These are phyloP conservation scores for Puffinus mauretanicus DNA, from an alignment of 2,113 vertebrate species.

Conservation along the genomic window DNA sequence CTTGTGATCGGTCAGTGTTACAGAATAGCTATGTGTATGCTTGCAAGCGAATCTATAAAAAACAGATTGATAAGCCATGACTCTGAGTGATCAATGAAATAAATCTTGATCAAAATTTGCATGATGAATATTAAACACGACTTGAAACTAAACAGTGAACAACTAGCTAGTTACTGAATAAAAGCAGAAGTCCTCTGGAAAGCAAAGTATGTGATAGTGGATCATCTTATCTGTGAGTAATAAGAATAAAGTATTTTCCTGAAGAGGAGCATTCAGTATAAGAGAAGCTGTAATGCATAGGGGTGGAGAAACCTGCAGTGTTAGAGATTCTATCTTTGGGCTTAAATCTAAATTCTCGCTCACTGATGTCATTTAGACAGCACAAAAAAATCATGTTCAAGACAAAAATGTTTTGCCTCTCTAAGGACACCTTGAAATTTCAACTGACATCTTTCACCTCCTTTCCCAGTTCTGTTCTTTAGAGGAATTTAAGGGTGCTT, in stretches of 20 bases:
- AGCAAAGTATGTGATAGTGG: neutral
- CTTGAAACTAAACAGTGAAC: neutral
- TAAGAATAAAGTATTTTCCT: neutral
- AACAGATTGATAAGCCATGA: neutral
- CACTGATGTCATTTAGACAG: neutral
- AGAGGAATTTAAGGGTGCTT: neutral
- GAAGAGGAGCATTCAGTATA: neutral
- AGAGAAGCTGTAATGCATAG: neutral
- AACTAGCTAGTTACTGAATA: neutral
- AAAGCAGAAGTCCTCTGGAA: neutral
- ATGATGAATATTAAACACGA: neutral
- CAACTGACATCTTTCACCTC: neutral
- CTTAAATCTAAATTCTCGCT: neutral
- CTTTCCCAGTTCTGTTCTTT: neutral
- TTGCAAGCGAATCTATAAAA: neutral
- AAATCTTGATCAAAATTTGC: neutral
- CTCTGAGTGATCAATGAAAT: neutral
- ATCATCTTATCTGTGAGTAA: neutral
- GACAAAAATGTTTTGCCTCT: neutral
- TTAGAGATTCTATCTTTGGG: neutral
- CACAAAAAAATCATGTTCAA: neutral
- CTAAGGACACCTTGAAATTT: neutral
- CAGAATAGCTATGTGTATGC: rapidly evolving
- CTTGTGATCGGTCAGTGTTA: neutral
- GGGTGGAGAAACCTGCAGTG: neutral